Conservation (phyloP, 2,797 vertebrate genomes). For the Phrynocephalus guinanensis region DNA sequence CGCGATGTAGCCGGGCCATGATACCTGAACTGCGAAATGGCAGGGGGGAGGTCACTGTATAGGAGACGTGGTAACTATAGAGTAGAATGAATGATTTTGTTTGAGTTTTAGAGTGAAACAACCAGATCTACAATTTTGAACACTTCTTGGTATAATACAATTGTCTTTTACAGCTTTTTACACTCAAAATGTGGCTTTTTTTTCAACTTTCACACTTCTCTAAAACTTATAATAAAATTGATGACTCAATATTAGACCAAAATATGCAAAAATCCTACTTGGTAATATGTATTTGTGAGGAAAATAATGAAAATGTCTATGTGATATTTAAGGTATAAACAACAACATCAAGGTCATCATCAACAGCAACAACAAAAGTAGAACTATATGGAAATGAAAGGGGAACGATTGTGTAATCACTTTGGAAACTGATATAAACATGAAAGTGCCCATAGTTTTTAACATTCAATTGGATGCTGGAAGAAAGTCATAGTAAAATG, state of each 20-base stretch:
- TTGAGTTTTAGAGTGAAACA: not conserved
- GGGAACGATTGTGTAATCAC: not conserved
- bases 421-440: not conserved
- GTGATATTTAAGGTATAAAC: not conserved
- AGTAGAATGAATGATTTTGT: not conserved
- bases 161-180: too few species aligned
- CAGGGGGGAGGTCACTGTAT: too few species aligned
- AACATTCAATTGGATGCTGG: not conserved
- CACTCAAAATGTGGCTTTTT: not conserved
- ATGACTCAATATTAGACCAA: not conserved
- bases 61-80: not conserved
- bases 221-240: not conserved
- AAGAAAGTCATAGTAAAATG: constrained; percentile 31
- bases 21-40: too few species aligned
- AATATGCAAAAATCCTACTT: not conserved
- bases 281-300: not conserved
- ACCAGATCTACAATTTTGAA: too few species aligned
- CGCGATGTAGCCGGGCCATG: too few species aligned
- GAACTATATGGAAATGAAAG: not conserved
- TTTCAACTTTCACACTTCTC: not conserved
- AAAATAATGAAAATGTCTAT: not conserved
- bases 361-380: too few species aligned
- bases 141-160: too few species aligned
- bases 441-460: not conserved
- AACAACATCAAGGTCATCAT: not conserved